Percentiles rank a stretch among this genome's conserved stretches.
phyloP scores from a whole-genome alignment of 2,888 invertebrate species.

The Exocentrus adspersus region DNA sequence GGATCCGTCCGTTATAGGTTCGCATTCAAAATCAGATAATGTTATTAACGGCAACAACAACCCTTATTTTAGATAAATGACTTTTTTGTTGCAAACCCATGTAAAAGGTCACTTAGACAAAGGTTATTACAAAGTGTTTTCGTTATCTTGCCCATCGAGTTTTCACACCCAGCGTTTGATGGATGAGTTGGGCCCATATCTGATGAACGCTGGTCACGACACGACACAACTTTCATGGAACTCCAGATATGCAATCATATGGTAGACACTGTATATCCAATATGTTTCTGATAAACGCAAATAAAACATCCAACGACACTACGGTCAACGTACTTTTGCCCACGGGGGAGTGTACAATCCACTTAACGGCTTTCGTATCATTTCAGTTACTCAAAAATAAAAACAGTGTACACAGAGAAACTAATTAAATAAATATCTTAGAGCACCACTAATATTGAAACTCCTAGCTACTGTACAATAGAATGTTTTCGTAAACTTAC shows the following conservation, averaged over 20 bases:
- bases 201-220: slow-evolving; percentile 63
- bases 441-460: too few species aligned
- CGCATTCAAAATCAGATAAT: slow-evolving; percentile 55
- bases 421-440: too few species aligned
- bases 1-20: slow-evolving; percentile 45
- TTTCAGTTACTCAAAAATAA: too few species aligned
- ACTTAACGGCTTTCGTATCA: not conserved
- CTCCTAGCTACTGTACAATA: too few species aligned
- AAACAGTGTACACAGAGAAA: too few species aligned
- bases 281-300: slow-evolving; percentile 29
- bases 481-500: too few species aligned
- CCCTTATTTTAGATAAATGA: slow-evolving; percentile 63
- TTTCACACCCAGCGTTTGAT: slow-evolving; percentile 63
- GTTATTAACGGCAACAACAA: slow-evolving; percentile 59
- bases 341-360: not conserved
- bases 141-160: slow-evolving; percentile 63
- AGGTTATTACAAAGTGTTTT: slow-evolving; percentile 63
- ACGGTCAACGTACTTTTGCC: slow-evolving; percentile 14
- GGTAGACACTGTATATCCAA: slow-evolving; percentile 29
- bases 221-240: slow-evolving; percentile 51
- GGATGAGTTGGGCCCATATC: slow-evolving; percentile 61
- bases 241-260: slow-evolving; percentile 34
- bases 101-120: slow-evolving; percentile 63
- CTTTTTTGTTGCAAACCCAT: slow-evolving; percentile 61
- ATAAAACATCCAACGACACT: slow-evolving; percentile 26